Evolutionary conservation across 1,140 invertebrate genomes (phyloP), one percentile per base, ranked within the genome.

Genomic region (Drosophila ananassae): DNA sequence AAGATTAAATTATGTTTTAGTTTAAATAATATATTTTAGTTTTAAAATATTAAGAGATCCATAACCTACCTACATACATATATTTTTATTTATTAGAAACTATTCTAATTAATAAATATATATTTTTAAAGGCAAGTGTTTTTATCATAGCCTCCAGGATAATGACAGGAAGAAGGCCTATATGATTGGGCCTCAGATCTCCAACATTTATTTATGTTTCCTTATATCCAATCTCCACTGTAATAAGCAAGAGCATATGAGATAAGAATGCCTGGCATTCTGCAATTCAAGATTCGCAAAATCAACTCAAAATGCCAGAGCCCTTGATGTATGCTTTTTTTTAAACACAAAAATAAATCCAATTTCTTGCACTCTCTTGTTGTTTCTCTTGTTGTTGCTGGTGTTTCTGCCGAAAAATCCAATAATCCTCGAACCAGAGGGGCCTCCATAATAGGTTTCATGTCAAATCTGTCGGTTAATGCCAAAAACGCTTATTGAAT

Each of bases 401-500:
- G 25, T 28, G 3, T 44, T 47, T 12, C 2, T 8, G 8, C 2
- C n/a, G 8, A 25, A 4, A 8, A 60, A 60, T 60, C 30, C 22
- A 21, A 53, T 53, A 60, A 60, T 53, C 12, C 58, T 50, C 13
- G 13, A 52, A 21, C 21, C 21, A 2, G 17, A 60, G 22, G 13
- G 32, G 47, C 32, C 10, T 10, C 58, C 9, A 21, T 21, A 60
- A 60, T 60, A 53, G 58, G 58, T 39, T 60, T 39, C 24, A 24
- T 60, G 58, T 60, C 58, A 61, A 63, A 57, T 61, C 52, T 48
- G 67, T 57, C 69, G 39, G 39, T 59, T 74, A 57, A 68, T 58
- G 73, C 50, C 62, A 58, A 46, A 13, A 48, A 34, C 64, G 64
- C 64, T 56, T 76, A 76, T 77, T 75, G 75, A 76, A 64, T 71